Percentiles rank a stretch among this genome's conserved stretches.
Evolutionary conservation across 2,888 invertebrate species (phyloP).

Genomic region (Acanthacorydalis orientalis): DNA sequence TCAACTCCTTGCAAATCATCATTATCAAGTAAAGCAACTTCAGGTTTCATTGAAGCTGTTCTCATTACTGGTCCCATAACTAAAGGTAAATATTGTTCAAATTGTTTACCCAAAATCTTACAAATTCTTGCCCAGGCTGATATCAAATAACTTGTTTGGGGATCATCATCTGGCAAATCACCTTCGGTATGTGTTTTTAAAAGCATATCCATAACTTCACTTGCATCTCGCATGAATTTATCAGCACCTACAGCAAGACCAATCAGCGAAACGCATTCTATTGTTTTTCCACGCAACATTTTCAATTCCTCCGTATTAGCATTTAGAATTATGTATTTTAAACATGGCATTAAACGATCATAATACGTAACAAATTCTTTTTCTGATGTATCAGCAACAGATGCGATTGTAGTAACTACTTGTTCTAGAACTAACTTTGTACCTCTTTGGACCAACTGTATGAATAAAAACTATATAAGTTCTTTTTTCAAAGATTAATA

Average conservation of each 20-base stretch:
- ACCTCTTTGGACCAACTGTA: constrained; percentile 71
- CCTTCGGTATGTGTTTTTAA: constrained; percentile 76
- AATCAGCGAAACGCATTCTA: constrained; percentile 96
- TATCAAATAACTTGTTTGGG: constrained; percentile 93
- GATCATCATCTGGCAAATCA: constrained; percentile 83
- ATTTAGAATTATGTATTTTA: constrained; percentile 94
- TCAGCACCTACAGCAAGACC: constrained; percentile 73
- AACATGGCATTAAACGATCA: constrained; percentile 80
- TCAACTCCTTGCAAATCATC: constrained; percentile 70
- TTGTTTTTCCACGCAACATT: constrained; percentile 90
- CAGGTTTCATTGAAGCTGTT: constrained; percentile 84
- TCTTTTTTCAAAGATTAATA: not conserved
- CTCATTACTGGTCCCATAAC: constrained; percentile 93
- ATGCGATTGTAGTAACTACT: constrained; percentile 95
- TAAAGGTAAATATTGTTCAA: constrained; percentile 79
- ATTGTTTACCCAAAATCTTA: constrained; percentile 60
- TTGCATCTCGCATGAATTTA: constrained; percentile 80
- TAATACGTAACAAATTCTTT: constrained; percentile 92
- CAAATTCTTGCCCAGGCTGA: constrained; percentile 99
- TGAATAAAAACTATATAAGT: constrained; percentile 5
- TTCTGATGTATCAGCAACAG: constrained; percentile 95
- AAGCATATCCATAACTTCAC: constrained; percentile 79
- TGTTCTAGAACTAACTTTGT: constrained; percentile 95
- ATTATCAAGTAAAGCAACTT: constrained; percentile 78
- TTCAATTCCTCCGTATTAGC: constrained; percentile 77